Evolutionary conservation across 2,888 invertebrate species (phyloP), one percentile per base, ranked within the genome.

Genomic region (Arenicola marina): DNA sequence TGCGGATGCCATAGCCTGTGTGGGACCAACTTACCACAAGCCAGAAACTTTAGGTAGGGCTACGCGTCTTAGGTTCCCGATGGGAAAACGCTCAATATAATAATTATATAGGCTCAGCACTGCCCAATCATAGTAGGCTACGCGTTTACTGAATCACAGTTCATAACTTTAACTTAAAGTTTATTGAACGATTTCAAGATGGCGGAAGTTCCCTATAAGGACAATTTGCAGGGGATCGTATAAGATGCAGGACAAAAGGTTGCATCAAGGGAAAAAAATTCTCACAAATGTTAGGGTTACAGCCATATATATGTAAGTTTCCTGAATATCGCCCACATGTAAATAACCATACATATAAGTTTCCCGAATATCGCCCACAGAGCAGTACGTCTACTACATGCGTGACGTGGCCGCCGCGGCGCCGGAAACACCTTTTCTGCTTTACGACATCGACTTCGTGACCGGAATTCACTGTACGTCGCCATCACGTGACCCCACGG

Each of bases 381-480:
- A 78, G 46, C 68, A 67, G 3, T 63, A 79, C 29, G 74, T 80
- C 3, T 74, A 75, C 1, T 78, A 78, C 61, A 75, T 80, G 71
- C 86, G 87, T 71, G 77, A 86, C 54, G 88, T 93, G 3, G 87
- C 89, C 0, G 84, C 86, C 21, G 89, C 89, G 0, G 92, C 92
- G 0, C 90, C 91, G 0, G 88, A 88, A 4, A 87, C 89, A 0
- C 93, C 93, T 0, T 86, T 93, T 48, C 85, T 92, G 32, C 92
- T 93, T 78, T 93, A 93, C 77, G 92, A 93, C 76, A 90, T 92
- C 72, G 92, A 93, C 0, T 85, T 84, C 65, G 87, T 89, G 81
- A 89, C 89, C 45, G 88, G 88, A 29, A 59, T 69, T n/a, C 56
- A 34, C 15, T 68, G 69, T 67, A 58, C 61, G 61, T 61, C n/a